Evolutionary conservation across 1,140 invertebrate species (phyloP), one percentile per base, ranked within the genome.

Genomic region (Drosophila orosa): DNA sequence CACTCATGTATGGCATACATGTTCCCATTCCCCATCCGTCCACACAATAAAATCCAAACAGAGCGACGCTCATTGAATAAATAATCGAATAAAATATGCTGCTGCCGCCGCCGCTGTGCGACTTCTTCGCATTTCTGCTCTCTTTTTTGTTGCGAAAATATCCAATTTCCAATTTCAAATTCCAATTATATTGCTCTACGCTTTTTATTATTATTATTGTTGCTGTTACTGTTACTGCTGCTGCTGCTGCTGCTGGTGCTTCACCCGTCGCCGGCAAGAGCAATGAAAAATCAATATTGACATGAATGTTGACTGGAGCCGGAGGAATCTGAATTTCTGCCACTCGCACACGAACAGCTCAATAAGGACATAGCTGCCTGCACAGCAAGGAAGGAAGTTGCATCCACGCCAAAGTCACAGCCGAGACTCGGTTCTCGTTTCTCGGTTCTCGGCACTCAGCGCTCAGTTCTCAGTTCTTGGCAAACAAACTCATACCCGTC

Each of bases 271-370:
- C 63, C 54, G 48, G 48, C 42, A 63, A 65, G 48, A 68, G 73
- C 82, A 79, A 76, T 84, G 85, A 84, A 89, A 89, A 89, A 90
- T 89, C 84, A 89, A 89, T 89, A 89, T 89, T 89, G 80, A 89
- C 85, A 78, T 78, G 67, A 79, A 78, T 74, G 81, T 78, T 89
- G 68, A 73, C 83, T 72, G 76, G 72, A 59, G 57, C 33, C 71
- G 44, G 55, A 74, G 71, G 74, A 76, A 76, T 75, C 45, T 75
- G 55, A 65, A 65, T 74, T 72, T 56, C 58, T 74, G 59, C 58
- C 71, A 61, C 45, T 71, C 55, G 54, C 57, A 60, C 39, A 73
- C 44, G 54, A 75, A 71, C 69, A 52, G 73, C 73, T 74, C 50
- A 74, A 74, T 74, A 57, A 74, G 71, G 71, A 63, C 72, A 50